These are phyloP conservation scores for Lepeophtheirus salmonis DNA, from an alignment of 1,140 invertebrate species.

Conservation along the genomic window DNA sequence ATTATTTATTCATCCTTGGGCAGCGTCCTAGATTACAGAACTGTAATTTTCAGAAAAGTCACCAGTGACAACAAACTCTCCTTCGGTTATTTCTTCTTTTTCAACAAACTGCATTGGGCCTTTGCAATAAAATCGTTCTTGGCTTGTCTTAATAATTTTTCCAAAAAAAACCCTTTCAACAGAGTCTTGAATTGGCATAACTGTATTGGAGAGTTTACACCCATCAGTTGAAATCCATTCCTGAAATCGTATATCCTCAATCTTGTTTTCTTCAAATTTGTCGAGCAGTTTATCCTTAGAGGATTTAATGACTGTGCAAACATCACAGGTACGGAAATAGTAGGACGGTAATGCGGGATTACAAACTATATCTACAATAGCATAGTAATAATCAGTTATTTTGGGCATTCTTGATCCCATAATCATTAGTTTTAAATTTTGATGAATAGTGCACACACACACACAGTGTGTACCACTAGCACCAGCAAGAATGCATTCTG, in stretches of 20 bases:
- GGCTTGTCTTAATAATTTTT: background rate
- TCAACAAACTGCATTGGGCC: background rate
- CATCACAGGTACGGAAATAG: too few relatives aligned
- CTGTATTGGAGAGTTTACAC: background rate
- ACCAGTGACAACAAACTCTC: background rate
- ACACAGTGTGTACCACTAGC: too few relatives aligned
- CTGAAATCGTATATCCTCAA: background rate
- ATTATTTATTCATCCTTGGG: too few relatives aligned
- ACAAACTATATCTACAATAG: too few relatives aligned
- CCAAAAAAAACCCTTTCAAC: background rate
- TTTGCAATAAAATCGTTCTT: background rate
- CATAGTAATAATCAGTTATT: too few relatives aligned
- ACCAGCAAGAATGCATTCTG: too few relatives aligned
- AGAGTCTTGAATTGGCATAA: background rate
- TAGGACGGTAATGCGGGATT: too few relatives aligned
- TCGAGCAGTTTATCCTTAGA: background rate
- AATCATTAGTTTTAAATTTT: background rate
- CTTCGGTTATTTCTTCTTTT: background rate
- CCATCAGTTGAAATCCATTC: background rate
- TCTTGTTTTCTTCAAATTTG: background rate
- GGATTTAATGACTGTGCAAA: too few relatives aligned
- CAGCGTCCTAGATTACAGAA: background rate
- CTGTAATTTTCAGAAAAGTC: background rate
- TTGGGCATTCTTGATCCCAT: background rate
- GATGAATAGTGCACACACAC: background rate